Evolutionary conservation across 2,888 invertebrate species (phyloP).

Genomic region (Spodoptera picta): DNA sequence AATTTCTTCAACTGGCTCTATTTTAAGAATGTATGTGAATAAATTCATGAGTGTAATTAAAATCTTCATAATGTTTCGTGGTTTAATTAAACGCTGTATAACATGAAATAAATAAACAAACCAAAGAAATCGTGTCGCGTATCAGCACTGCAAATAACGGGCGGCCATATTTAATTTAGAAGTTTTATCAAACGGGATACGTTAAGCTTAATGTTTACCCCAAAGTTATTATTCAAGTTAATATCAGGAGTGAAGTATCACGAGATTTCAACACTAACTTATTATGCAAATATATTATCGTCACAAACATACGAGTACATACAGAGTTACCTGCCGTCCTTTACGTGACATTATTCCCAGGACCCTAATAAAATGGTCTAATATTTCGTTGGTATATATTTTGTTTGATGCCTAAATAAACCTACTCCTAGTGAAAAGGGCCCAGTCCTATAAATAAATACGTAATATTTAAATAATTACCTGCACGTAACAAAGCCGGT

Average conservation of each 20-base stretch:
- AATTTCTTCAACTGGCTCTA: neutral
- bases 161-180: neutral
- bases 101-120: constrained; percentile 5
- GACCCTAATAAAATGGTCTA: constrained; percentile 40
- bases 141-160: neutral
- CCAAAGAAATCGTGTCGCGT: neutral
- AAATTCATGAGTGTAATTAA: too few relatives aligned
- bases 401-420: constrained; percentile 49
- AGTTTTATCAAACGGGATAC: constrained; percentile 1
- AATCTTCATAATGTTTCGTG: too few relatives aligned
- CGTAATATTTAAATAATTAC: constrained; percentile 48
- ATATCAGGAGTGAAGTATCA: constrained; percentile 3
- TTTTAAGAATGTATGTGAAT: too few relatives aligned
- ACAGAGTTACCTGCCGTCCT: constrained; percentile 6
- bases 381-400: constrained; percentile 36
- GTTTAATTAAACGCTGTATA: neutral
- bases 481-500: constrained; percentile 45
- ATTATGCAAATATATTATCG: constrained; percentile 36
- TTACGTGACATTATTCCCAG: constrained; percentile 33
- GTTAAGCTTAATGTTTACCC: neutral
- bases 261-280: constrained; percentile 21
- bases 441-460: constrained; percentile 39
- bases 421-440: constrained; percentile 36
- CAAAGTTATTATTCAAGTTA: neutral
- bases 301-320: constrained; percentile 2